Percentiles rank a stretch among this genome's conserved stretches.
Conservation (phyloP, 2,888 invertebrate genomes). For the Caenorhabditis sp. region DNA sequence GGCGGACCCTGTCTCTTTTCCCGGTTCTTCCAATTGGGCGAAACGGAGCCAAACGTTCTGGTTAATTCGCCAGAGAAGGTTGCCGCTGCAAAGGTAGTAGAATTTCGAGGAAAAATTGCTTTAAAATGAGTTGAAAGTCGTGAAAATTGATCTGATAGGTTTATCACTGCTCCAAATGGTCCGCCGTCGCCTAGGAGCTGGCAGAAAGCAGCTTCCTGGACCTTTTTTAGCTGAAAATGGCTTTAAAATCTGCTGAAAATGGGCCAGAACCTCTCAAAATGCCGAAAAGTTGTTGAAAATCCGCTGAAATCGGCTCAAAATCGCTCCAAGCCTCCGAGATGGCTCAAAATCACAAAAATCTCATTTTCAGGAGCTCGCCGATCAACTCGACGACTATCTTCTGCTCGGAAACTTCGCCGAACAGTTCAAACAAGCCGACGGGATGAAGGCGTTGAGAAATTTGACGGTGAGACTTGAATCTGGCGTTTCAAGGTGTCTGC, state of each 20-base stretch:
- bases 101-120: too few species aligned
- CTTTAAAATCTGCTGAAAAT: too few species aligned
- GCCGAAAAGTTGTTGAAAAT: background rate
- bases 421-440: conserved; percentile 21
- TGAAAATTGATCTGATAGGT: too few species aligned
- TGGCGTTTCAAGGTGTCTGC: too few species aligned
- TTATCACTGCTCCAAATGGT: too few species aligned
- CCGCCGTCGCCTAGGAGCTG: too few species aligned
- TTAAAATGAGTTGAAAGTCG: too few species aligned
- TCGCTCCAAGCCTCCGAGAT: background rate
- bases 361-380: conserved; percentile 43
- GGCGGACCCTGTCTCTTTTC: background rate
- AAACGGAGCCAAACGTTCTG: background rate
- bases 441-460: conserved; percentile 21
- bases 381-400: conserved; percentile 39
- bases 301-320: background rate
- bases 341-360: background rate
- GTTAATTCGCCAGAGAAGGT: background rate
- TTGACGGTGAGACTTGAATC: conserved; percentile 19
- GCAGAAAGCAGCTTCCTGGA: too few species aligned
- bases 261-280: too few species aligned
- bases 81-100: background rate
- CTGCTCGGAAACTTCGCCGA: conserved; percentile 31
- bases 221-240: too few species aligned
- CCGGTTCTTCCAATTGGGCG: conserved; percentile 4